These are phyloP conservation scores for Chiloscyllium plagiosum DNA, from an alignment of 2,113 vertebrate genomes.

Conservation along the genomic window DNA sequence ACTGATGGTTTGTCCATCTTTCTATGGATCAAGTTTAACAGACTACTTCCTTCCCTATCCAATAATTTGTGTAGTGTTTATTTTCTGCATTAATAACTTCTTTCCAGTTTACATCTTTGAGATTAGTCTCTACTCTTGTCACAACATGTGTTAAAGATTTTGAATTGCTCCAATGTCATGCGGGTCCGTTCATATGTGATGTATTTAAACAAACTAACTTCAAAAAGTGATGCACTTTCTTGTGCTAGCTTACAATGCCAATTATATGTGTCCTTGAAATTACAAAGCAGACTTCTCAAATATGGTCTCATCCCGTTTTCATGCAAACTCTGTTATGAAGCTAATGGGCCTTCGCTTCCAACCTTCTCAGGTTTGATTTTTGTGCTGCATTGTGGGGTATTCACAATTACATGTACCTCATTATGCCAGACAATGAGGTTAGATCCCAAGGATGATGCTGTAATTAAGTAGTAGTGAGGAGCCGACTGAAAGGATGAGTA, in stretches of 20 bases:
- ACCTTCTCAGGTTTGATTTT: background rate
- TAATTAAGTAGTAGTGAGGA: background rate
- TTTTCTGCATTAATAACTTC: no score
- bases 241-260: background rate
- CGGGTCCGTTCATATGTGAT: background rate
- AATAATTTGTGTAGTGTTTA: no score
- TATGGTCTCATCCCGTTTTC: background rate
- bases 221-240: background rate
- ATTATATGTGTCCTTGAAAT: background rate
- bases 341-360: background rate
- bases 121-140: background rate
- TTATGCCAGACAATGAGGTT: background rate
- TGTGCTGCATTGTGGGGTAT: background rate
- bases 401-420: background rate
- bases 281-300: background rate
- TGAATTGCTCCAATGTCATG: background rate
- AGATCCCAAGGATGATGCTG: background rate
- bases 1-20: no score
- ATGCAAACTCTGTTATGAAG: background rate
- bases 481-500: background rate
- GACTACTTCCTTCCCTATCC: no score
- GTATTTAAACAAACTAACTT: no score
- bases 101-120: no score
- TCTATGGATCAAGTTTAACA: no score
- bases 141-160: background rate